These are phyloP conservation scores for Nebria ingens DNA, from an alignment of 1,140 invertebrate genomes.

Conservation along the genomic window DNA sequence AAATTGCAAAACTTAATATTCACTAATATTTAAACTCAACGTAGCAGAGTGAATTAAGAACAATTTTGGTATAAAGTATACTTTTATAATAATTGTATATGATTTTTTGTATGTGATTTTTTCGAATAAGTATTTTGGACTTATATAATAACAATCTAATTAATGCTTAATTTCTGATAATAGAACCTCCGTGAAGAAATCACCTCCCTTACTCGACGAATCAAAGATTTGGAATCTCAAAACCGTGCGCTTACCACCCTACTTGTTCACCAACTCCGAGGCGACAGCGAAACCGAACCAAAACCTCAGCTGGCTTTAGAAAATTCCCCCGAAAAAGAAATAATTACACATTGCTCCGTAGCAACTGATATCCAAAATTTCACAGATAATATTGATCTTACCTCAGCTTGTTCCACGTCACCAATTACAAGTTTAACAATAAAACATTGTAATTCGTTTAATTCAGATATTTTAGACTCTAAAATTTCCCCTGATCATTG, in stretches of 20 bases:
- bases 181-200: slow-evolving; percentile 60
- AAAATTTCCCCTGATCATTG: slow-evolving; percentile 12
- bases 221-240: slow-evolving; percentile 56
- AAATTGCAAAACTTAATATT: too few species aligned
- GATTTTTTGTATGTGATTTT: neutral
- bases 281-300: slow-evolving; percentile 27
- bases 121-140: too few species aligned
- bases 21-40: too few species aligned
- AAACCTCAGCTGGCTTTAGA: slow-evolving; percentile 18
- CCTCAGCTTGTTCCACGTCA: neutral
- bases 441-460: slow-evolving; percentile 33
- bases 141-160: neutral
- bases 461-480: slow-evolving; percentile 28
- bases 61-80: too few species aligned
- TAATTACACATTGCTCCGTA: neutral
- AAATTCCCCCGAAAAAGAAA: slow-evolving; percentile 10
- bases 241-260: slow-evolving; percentile 53
- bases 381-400: neutral
- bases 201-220: slow-evolving; percentile 46
- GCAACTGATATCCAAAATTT: neutral
- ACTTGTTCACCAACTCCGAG: slow-evolving; percentile 50
- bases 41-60: too few species aligned
- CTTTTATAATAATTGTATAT: neutral
- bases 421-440: slow-evolving; percentile 18
- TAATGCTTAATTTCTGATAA: slow-evolving; percentile 16